These are phyloP conservation scores for Psophia crepitans DNA, from an alignment of 2,113 vertebrate genomes.

Conservation along the genomic window DNA sequence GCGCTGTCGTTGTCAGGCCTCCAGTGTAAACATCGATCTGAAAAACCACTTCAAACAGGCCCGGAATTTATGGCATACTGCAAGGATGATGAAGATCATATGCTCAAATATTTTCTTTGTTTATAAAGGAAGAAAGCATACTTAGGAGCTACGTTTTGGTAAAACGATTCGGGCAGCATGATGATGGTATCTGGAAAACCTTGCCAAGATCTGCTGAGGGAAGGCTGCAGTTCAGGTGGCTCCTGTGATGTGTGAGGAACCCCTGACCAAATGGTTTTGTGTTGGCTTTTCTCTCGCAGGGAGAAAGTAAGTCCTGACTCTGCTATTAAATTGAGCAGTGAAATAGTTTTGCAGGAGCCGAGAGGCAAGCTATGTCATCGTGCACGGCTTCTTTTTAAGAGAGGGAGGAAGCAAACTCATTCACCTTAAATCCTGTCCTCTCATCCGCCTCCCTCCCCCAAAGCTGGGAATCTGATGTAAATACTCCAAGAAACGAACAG, in stretches of 20 bases:
- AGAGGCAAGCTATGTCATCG: not conserved
- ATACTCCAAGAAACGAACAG: not conserved
- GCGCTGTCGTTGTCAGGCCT: not conserved
- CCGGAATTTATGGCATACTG: not conserved
- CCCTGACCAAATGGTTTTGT: no score
- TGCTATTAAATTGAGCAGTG: not conserved
- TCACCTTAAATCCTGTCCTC: not conserved
- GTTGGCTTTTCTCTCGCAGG: not conserved
- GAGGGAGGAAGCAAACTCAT: not conserved
- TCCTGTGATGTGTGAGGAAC: not conserved
- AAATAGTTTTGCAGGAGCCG: not conserved
- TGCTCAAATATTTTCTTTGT: not conserved
- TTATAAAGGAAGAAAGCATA: not conserved
- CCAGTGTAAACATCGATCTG: not conserved
- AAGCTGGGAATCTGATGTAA: not conserved
- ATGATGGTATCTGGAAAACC: not conserved
- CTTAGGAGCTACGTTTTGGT: not conserved
- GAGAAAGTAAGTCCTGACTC: not conserved
- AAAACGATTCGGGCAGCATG: rapidly evolving
- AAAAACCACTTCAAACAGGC: not conserved
- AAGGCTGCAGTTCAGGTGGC: not conserved
- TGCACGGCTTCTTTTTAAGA: rapidly evolving
- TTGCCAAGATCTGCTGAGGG: not conserved
- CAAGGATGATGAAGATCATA: rapidly evolving
- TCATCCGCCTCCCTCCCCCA: not conserved